These are phyloP conservation scores for Apodemus agrarius DNA, from an alignment of 2,797 vertebrate genomes.

Conservation along the genomic window DNA sequence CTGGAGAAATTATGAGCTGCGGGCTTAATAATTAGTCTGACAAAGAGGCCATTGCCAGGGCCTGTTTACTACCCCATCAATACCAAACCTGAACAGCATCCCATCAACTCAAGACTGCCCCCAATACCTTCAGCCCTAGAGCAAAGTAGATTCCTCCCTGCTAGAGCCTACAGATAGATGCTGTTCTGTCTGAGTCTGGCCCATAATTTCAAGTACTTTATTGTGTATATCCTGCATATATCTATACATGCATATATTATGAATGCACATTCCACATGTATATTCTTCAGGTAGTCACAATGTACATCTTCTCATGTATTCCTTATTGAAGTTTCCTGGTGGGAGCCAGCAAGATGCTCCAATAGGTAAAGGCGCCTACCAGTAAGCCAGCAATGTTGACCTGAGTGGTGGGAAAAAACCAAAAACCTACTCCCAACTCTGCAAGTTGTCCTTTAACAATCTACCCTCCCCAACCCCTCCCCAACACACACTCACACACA, in stretches of 20 bases:
- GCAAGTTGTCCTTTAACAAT: not conserved
- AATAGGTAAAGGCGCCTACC: not conserved
- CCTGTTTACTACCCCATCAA: not conserved
- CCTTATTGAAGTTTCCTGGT: not conserved
- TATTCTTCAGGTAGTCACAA: not conserved
- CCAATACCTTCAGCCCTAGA: not conserved
- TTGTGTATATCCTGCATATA: accelerated
- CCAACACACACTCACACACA: not conserved
- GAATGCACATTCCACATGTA: not conserved
- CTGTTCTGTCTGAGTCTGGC: not conserved
- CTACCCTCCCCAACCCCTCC: not conserved
- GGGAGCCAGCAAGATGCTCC: not conserved
- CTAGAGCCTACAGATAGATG: not conserved
- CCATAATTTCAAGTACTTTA: not conserved
- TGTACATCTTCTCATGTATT: not conserved
- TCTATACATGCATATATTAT: not conserved
- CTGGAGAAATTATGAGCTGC: not conserved
- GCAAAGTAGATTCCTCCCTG: too few relatives aligned
- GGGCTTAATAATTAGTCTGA: not conserved
- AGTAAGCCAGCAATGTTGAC: not conserved
- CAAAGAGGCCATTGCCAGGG: not conserved
- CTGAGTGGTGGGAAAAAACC: too few relatives aligned
- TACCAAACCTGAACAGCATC: too few relatives aligned
- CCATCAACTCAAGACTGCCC: not conserved
- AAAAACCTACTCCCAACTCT: not conserved